A percentile compares a stretch with the other conserved stretches of the same genome.
Evolutionary conservation across 2,113 vertebrate species (phyloP).

Genomic region (Protomyctophum bolini): DNA sequence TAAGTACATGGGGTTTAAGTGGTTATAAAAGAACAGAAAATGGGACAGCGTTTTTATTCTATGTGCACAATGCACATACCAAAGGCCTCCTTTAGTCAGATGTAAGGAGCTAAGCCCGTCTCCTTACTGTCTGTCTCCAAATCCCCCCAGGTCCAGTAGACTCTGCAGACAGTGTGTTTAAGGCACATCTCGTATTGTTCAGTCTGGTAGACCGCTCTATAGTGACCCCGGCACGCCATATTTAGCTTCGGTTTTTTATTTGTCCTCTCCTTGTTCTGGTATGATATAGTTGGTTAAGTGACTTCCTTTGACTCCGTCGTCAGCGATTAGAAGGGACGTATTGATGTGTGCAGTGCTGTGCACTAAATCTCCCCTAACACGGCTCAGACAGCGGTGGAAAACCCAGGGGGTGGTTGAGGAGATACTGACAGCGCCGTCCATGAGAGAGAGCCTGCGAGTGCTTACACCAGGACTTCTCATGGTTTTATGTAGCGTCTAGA

Average conservation of each 20-base stretch:
- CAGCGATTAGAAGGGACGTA: constrained; percentile 17
- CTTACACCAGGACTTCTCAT: constrained; percentile 86
- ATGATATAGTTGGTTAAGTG: constrained; percentile 11
- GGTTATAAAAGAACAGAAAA: constrained; percentile 16
- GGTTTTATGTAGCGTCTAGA: constrained; percentile 98
- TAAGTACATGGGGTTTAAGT: too few species aligned
- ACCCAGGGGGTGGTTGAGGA: constrained; percentile 45
- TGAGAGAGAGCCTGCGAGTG: constrained; percentile 71
- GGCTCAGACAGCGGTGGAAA: constrained; percentile 45
- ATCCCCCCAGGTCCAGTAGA: not conserved
- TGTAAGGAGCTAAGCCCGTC: constrained; percentile 8
- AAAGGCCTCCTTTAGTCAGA: not conserved
- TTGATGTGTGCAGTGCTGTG: constrained; percentile 22
- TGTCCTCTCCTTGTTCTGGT: constrained; percentile 28
- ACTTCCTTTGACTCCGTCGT: constrained; percentile 29
- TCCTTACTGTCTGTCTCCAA: constrained; percentile 18
- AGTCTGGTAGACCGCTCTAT: constrained; percentile 40
- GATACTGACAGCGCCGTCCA: constrained; percentile 74
- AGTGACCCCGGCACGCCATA: constrained; percentile 17
- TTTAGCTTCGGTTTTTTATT: constrained; percentile 37
- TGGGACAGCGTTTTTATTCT: not conserved
- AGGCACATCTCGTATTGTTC: constrained; percentile 6
- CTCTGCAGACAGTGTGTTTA: not conserved
- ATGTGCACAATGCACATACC: not conserved
- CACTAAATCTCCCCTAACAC: constrained; percentile 39